Conservation (phyloP, 2,888 invertebrate species). For the Eurois occulta region DNA sequence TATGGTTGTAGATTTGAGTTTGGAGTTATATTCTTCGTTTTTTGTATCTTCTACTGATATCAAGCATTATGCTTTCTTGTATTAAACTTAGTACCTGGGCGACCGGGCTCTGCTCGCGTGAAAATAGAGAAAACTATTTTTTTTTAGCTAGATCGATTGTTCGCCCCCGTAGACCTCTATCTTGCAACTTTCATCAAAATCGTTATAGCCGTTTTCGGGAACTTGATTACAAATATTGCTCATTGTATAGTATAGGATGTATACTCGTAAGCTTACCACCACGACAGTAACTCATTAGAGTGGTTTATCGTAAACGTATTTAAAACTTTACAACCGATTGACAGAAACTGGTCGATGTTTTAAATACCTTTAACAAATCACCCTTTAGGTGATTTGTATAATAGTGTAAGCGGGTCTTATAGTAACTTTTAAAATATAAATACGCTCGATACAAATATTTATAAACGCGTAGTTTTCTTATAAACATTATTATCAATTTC, state of each 20-base stretch:
- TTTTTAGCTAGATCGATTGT: too few relatives aligned
- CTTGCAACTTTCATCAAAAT: too few relatives aligned
- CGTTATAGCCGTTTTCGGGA: too few relatives aligned
- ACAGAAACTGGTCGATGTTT: neutral
- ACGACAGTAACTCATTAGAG: neutral
- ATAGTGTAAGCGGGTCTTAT: neutral
- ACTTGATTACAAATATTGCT: too few relatives aligned
- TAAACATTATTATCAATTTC: constrained; percentile 15
- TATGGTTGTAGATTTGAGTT: neutral
- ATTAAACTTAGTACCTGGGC: too few relatives aligned
- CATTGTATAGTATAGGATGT: too few relatives aligned
- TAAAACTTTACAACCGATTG: neutral
- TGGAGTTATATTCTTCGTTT: neutral
- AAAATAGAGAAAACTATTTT: too few relatives aligned
- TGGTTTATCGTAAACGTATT: neutral
- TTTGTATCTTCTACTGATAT: neutral
- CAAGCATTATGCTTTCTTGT: neutral
- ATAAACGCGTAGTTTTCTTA: neutral
- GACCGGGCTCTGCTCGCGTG: too few relatives aligned
- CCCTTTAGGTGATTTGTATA: too few relatives aligned
- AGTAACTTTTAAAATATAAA: neutral
- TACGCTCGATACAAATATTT: neutral
- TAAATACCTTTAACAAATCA: too few relatives aligned
- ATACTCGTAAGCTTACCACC: too few relatives aligned
- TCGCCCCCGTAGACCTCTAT: too few relatives aligned